Evolutionary conservation across 2,888 invertebrate species (phyloP), one percentile per base, ranked within the genome.

Genomic region (Eupithecia tripunctaria): DNA sequence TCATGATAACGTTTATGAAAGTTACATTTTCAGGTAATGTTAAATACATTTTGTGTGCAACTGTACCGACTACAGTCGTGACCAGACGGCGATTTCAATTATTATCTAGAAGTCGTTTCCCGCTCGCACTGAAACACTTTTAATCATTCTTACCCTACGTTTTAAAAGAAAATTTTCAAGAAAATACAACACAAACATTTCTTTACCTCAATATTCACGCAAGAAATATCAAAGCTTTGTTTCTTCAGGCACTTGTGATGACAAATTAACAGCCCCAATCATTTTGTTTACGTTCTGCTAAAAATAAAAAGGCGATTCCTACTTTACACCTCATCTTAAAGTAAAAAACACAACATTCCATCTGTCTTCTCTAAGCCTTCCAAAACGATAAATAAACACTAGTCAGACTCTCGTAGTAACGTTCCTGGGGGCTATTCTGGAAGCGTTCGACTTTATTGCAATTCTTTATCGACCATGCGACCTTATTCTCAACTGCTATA

Each of bases 361-460:
- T 91, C 91, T 90, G 92, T 92, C 92, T 93, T 89, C 89, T 89
- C 87, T 89, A 90, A 92, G 91, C 90, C 92, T 87, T 92, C 91
- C 89, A 92, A 93, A 94, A 92, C 91, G 92, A 93, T 93, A 93
- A 94, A 93, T 93, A 94, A 94, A 93, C 93, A 93, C 92, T 91
- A 91, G 89, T 82, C 87, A 84, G 84, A 84, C 85, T 88, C 91
- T 90, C 84, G 86, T 88, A 89, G 89, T 84, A 86, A 86, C 85
- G 85, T 82, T 85, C 78, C 77, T 72, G 73, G 82, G 78, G 72
- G 65, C 76, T 89, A 92, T 89, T 88, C 78, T 84, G 74, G 76
- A 81, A 83, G 70, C 83, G 76, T 71, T 85, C 89, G 89, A 83
- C 62, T 68, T 71, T 64, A 18, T 27, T 25, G 59, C 18, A 51